A percentile compares a stretch with the other conserved stretches of the same genome.
These are phyloP conservation scores for Darevskia nairensis DNA, from an alignment of 2,797 vertebrate genomes.

Conservation along the genomic window DNA sequence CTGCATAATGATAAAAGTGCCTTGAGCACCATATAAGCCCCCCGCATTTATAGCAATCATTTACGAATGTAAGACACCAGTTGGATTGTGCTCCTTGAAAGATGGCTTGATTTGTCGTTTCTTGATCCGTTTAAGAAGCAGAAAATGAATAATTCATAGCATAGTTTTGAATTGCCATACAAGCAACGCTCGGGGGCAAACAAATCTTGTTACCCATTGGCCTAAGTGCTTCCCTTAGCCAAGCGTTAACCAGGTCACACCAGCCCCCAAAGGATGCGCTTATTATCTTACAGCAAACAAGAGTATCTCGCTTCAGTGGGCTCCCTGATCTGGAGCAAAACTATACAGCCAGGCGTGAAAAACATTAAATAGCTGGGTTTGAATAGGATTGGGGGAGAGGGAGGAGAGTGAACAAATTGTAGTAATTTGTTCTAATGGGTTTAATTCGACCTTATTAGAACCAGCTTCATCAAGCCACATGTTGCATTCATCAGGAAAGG, in stretches of 20 bases:
- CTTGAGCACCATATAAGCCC: background rate
- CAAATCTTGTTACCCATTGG: background rate
- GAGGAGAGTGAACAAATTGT: background rate
- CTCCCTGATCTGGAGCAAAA: background rate
- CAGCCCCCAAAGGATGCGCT: background rate
- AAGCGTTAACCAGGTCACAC: background rate
- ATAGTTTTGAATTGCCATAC: background rate
- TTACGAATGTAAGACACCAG: background rate
- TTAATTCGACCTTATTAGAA: background rate
- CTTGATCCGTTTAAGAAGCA: conserved; percentile 12
- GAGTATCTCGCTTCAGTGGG: background rate
- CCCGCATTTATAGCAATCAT: background rate
- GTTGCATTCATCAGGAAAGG: conserved; percentile 12
- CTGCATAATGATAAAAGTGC: background rate
- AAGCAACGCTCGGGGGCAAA: background rate
- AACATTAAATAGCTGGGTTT: background rate
- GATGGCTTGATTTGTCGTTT: background rate
- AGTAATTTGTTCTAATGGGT: background rate
- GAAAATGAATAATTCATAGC: conserved; percentile 2
- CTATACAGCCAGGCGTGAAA: background rate
- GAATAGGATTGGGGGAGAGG: background rate
- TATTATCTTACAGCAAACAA: background rate
- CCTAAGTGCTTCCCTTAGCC: background rate
- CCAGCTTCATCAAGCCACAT: background rate
- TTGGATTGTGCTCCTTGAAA: background rate